These are phyloP conservation scores for Artemisiospiza belli DNA, from an alignment of 2,113 vertebrate genomes.

Conservation along the genomic window DNA sequence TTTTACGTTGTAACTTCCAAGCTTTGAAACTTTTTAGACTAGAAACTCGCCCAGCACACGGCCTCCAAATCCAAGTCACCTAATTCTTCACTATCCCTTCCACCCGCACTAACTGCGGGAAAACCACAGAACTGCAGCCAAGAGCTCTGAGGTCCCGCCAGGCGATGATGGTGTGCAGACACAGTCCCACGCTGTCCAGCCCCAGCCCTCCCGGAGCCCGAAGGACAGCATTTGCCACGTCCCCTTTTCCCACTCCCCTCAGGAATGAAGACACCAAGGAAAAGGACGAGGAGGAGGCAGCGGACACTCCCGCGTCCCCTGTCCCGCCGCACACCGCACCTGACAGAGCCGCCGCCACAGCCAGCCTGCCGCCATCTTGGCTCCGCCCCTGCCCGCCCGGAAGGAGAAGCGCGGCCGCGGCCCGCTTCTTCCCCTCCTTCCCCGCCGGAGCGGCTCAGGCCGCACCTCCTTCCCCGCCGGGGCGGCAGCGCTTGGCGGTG, in stretches of 20 bases:
- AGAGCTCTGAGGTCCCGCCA: no score
- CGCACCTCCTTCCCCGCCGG: accelerated
- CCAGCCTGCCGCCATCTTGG: conserved; percentile 46
- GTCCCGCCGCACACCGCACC: conserved; percentile 13
- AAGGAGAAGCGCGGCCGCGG: neutral
- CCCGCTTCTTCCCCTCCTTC: accelerated
- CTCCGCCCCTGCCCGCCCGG: neutral
- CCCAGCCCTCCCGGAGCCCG: no score
- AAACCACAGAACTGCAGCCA: neutral
- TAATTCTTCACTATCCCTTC: no score
- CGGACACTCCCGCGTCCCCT: accelerated
- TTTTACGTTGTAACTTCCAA: neutral
- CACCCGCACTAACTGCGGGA: neutral
- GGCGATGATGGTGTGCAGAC: neutral
- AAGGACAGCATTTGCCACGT: neutral
- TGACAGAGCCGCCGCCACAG: conserved; percentile 41
- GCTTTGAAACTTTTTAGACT: neutral
- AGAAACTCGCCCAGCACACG: neutral
- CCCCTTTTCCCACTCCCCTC: neutral
- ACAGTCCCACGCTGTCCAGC: neutral
- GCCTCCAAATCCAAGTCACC: neutral
- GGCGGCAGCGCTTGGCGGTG: accelerated
- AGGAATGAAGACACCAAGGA: neutral
- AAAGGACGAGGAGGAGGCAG: accelerated
- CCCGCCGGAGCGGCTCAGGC: accelerated